Base-by-base conservation (phyloP, 1,140 invertebrate genomes). In the Oryctes rhinoceros region DNA sequence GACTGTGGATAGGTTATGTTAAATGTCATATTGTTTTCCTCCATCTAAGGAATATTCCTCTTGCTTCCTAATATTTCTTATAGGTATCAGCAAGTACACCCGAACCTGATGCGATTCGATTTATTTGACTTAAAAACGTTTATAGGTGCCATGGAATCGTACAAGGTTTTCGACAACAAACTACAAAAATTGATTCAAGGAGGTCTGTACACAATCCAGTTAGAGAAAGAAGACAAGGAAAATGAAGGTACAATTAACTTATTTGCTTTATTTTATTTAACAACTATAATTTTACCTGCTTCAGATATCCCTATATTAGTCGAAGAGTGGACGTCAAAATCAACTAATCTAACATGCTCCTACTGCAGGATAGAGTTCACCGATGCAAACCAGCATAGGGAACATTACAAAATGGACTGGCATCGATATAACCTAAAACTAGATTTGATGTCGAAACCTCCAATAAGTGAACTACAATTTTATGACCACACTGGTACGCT, bases 381-480 rank as follows among this genome's bases (percentile, higher is more conserved):
- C 24, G 86, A 90, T 84, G 83, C 89, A 78, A 80, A 84, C 20
- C 85, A 89, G 67, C 91, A 92, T 82, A 83, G 91, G 78, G 83
- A 88, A 20, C 93, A 94, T 86, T 94, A 92, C 83, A 93, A 92
- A 85, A 87, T 92, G 47, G 93, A 94, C 86, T 94, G 92, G 93
- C 93, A 94, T 86, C 87, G 92, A 15, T 94, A 93, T 83, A 94
- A 94, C 88, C 85, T 94, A n/a, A 93, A 93, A 85, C 89, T 91
- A 81, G 92, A 91, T 81, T 86, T 93, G 15, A 88, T 88, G 3
- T 90, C 90, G 11, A 86, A 91, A 24, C 86, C 89, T 71, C 88
- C 90, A 1, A 87, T 94, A 6, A 90, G 85, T 30, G 91, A 93
- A 83, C 90, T 91, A 59, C 88, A 89, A 79, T 81, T 86, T 79